phyloP scores from a whole-genome alignment of 2,113 vertebrate species.

The Paradisaea rubra region DNA sequence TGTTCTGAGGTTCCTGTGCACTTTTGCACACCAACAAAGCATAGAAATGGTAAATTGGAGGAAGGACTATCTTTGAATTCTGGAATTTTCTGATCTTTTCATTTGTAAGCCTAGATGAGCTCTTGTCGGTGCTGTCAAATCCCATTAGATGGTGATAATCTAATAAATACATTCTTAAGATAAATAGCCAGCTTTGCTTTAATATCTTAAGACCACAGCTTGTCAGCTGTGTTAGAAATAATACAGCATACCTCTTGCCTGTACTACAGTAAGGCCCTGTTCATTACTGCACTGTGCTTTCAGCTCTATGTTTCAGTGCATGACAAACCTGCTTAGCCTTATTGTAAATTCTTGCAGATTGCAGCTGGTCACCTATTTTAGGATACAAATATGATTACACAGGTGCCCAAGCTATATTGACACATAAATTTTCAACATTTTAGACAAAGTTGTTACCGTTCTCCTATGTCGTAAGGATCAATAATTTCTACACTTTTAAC shows the following conservation, averaged over 20 bases:
- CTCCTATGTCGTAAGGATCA: neutral
- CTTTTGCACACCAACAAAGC: conserved; percentile 53
- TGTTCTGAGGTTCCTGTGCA: conserved; percentile 24
- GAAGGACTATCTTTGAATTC: conserved; percentile 42
- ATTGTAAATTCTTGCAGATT: neutral
- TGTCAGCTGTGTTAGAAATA: conserved; percentile 30
- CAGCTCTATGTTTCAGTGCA: conserved; percentile 4
- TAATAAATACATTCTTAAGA: conserved; percentile 56
- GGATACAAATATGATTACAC: neutral
- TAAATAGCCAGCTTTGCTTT: conserved; percentile 63
- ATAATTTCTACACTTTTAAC: neutral
- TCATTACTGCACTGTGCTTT: no score
- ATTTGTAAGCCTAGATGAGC: conserved; percentile 39
- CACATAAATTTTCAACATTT: neutral
- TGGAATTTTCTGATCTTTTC: conserved; percentile 48
- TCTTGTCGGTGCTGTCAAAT: conserved; percentile 52
- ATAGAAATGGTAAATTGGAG: conserved; percentile 40
- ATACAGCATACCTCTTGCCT: neutral
- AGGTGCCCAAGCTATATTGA: neutral
- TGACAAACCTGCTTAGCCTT: conserved; percentile 43
- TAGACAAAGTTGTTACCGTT: conserved; percentile 3
- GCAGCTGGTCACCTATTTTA: conserved; percentile 18
- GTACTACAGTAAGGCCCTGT: conserved; percentile 6
- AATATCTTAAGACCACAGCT: conserved; percentile 23
- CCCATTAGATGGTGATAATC: conserved; percentile 38